A percentile compares a stretch with the other conserved stretches of the same genome.
These are phyloP conservation scores for Peromyscus nudipes DNA, from an alignment of 2,797 vertebrate genomes.

Conservation along the genomic window DNA sequence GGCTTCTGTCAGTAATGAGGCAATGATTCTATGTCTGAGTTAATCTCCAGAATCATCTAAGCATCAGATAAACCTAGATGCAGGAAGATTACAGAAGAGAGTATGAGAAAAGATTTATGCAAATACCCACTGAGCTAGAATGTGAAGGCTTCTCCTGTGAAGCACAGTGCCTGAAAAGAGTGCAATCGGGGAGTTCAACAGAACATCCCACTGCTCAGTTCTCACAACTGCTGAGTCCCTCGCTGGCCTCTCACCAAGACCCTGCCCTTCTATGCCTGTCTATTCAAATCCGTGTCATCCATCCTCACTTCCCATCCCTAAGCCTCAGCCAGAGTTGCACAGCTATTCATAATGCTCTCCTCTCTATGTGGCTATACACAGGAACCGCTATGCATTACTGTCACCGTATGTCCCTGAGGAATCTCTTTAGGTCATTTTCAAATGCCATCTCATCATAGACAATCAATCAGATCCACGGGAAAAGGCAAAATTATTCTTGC, in stretches of 20 bases:
- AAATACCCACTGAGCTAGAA: background rate
- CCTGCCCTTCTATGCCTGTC: background rate
- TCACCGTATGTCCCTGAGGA: background rate
- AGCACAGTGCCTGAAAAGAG: background rate
- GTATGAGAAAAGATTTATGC: background rate
- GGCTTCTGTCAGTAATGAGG: background rate
- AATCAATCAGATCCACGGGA: background rate
- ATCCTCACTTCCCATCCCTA: background rate
- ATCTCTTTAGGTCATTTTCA: background rate
- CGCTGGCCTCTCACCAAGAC: background rate
- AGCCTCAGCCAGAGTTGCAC: background rate
- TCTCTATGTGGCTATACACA: background rate
- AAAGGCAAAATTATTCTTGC: constrained; percentile 8
- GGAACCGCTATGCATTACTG: background rate
- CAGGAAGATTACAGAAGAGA: background rate
- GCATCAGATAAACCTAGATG: background rate
- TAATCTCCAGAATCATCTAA: background rate
- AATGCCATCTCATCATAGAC: background rate
- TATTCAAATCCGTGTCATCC: background rate
- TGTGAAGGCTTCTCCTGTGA: background rate
- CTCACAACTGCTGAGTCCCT: background rate
- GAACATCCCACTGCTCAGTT: background rate
- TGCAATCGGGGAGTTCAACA: background rate
- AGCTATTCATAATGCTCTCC: background rate
- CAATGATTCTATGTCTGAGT: background rate